Evolutionary conservation across 2,113 vertebrate species (phyloP).

Genomic region (Eurypyga helias): DNA sequence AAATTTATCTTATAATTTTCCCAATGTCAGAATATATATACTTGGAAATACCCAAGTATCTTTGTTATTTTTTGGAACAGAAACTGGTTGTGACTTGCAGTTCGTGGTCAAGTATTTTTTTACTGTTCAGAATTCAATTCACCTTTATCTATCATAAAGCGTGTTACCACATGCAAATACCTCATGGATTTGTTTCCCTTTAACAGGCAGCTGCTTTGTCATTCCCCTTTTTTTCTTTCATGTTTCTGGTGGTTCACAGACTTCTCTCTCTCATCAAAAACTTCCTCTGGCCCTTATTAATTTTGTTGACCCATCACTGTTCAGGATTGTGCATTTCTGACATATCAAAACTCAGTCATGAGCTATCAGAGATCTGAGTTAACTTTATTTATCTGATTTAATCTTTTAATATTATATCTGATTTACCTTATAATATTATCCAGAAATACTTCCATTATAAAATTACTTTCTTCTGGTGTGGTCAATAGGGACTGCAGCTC

Average conservation of each 20-base stretch:
- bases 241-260: not conserved
- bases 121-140: not conserved
- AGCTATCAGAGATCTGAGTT: not conserved
- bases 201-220: not conserved
- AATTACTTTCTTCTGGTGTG: not conserved
- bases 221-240: not conserved
- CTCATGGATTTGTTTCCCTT: not conserved
- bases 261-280: not conserved
- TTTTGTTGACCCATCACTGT: not conserved
- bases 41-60: not conserved
- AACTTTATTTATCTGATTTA: not conserved
- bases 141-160: not conserved
- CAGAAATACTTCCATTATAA: not conserved
- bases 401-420: not conserved
- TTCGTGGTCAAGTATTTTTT: not conserved
- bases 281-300: not conserved
- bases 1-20: not conserved
- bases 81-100: not conserved
- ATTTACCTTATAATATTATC: not conserved
- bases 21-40: not conserved
- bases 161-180: not conserved
- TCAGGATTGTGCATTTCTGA: not conserved
- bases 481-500: conserved; percentile 18
- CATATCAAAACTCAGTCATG: not conserved
- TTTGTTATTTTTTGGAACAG: not conserved